These are phyloP conservation scores for Boloria euphrosyne DNA, from an alignment of 2,888 invertebrate genomes.

Conservation along the genomic window DNA sequence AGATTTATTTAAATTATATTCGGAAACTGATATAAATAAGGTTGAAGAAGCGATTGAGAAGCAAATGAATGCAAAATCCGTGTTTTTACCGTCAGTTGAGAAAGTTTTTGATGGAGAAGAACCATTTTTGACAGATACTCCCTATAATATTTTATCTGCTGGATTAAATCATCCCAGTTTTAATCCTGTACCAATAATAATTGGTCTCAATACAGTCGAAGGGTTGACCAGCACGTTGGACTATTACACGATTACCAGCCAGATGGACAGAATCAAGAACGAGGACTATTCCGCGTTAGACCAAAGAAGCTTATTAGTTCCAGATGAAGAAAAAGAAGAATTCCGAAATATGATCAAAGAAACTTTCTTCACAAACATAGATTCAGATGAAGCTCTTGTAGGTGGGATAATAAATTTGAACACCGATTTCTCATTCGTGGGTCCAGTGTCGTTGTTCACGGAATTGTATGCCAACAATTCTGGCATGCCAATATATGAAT, in stretches of 20 bases:
- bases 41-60: slow-evolving; percentile 70
- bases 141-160: slow-evolving; percentile 64
- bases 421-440: slow-evolving; percentile 69
- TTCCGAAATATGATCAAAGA: slow-evolving; percentile 59
- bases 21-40: slow-evolving; percentile 55
- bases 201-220: slow-evolving; percentile 81
- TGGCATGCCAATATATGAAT: slow-evolving; percentile 57
- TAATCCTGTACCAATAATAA: slow-evolving; percentile 73
- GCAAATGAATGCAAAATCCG: slow-evolving; percentile 69
- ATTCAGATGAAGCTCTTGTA: slow-evolving; percentile 61
- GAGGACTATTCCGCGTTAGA: slow-evolving; percentile 66
- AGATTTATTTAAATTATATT: slow-evolving; percentile 58
- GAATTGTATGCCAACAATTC: slow-evolving; percentile 64
- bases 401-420: slow-evolving; percentile 72
- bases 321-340: slow-evolving; percentile 56
- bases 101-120: slow-evolving; percentile 63
- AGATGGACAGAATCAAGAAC: slow-evolving; percentile 65
- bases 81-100: slow-evolving; percentile 70
- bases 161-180: slow-evolving; percentile 50
- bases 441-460: slow-evolving; percentile 66
- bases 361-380: slow-evolving; percentile 64
- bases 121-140: slow-evolving; percentile 69
- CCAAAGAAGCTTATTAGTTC: slow-evolving; percentile 56
- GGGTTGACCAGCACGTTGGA: slow-evolving; percentile 74
- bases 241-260: slow-evolving; percentile 66